Conservation (phyloP, 2,888 invertebrate species). For the Tethea ocularis region DNA sequence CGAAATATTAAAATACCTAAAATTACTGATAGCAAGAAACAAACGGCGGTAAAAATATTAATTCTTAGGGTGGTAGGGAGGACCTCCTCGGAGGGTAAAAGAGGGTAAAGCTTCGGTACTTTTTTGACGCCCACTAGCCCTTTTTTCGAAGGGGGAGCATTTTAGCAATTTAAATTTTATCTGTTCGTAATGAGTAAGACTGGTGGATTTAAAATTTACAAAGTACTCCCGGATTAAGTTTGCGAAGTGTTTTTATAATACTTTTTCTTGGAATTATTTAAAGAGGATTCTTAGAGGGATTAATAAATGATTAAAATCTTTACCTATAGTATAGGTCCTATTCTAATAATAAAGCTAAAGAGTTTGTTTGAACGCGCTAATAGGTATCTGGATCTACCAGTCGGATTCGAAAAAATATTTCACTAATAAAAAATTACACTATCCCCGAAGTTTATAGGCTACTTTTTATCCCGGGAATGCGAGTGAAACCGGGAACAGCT, state of each 20-base stretch:
- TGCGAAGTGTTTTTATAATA: neutral
- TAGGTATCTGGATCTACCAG: too few species aligned
- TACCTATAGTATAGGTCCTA: too few species aligned
- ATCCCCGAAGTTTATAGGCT: too few species aligned
- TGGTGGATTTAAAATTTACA: slow-evolving; percentile 41
- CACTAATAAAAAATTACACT: too few species aligned
- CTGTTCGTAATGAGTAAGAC: slow-evolving; percentile 70
- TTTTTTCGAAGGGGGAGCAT: slow-evolving; percentile 71
- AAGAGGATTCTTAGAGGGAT: slow-evolving; percentile 1
- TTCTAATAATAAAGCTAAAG: too few species aligned
- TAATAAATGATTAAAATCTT: neutral
- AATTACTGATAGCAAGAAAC: slow-evolving; percentile 60
- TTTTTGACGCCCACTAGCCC: slow-evolving; percentile 76
- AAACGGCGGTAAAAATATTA: slow-evolving; percentile 67
- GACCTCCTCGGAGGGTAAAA: slow-evolving; percentile 36
- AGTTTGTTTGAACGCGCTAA: too few species aligned
- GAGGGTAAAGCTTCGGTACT: slow-evolving; percentile 44
- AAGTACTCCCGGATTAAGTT: slow-evolving; percentile 23
- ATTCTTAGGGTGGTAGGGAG: slow-evolving; percentile 47
- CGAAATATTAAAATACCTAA: slow-evolving; percentile 37
- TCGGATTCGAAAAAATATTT: too few species aligned
- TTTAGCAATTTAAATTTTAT: slow-evolving; percentile 81
- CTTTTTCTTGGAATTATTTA: slow-evolving; percentile 10
- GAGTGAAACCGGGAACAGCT: too few species aligned
- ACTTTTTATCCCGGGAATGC: too few species aligned